Base-by-base conservation (phyloP, 1,140 invertebrate species). In the Platyura marginata region DNA sequence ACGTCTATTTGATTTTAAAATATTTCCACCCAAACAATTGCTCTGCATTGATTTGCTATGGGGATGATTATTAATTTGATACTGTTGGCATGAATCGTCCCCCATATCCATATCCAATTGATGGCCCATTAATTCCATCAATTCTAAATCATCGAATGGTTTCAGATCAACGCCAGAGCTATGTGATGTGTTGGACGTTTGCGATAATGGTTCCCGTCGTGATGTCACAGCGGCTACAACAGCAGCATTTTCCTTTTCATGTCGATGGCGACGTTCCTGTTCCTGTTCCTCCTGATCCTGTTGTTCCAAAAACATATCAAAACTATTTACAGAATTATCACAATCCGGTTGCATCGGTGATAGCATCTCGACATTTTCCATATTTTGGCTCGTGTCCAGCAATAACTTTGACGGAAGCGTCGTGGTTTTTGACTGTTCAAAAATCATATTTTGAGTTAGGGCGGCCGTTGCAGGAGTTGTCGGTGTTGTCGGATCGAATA, bases 401-500 rank as follows among this genome's bases (percentile, higher is more conserved):
- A 13, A 8, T 13, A 29, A 13, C 13, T 29, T 29, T 8, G 25
- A 13, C 13, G 25, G 25, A 8, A 6, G 6, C 13, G 25, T 8
- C 15, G 34, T 36, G 4, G 16, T 6, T 36, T 9, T 36, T 36
- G 3, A 49, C 25, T 23, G 40, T 8, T 25, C 3, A 21, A 29
- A 41, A 6, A 41, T 10, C 21, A 41, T 41, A 13, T 32, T 21
- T 22, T 41, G 40, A 6, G 40, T 15, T 9, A 41, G 5, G 4
- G 11, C 3, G 5, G 18, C 18, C 13, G 25, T 29, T 8, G 10
- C 40, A 9, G 40, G 21, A 5, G 21, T 41, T 25, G 49, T 40
- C 2, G 77, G 78, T 0, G 79, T 80, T 4, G 74, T 65, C 10
- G 81, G 77, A 49, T 85, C 80, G 77, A 75, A 5, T 36, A 81